A percentile compares a stretch with the other conserved stretches of the same genome.
These are phyloP conservation scores for Emys orbicularis DNA, from an alignment of 2,797 vertebrate species.

Conservation along the genomic window DNA sequence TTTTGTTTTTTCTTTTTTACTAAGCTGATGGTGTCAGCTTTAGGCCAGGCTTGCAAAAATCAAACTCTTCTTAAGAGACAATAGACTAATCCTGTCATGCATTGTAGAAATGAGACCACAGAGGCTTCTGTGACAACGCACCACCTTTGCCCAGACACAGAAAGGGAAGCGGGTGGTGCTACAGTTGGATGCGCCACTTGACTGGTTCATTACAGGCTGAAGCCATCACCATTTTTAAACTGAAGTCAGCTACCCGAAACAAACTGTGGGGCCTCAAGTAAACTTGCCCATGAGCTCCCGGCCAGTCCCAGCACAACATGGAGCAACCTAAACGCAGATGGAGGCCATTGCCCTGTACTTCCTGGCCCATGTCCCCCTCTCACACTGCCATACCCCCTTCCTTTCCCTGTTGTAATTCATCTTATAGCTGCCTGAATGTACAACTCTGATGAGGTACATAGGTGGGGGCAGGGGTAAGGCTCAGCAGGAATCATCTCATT, in stretches of 20 bases:
- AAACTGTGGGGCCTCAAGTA: background rate
- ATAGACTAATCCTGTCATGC: background rate
- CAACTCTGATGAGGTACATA: rapidly evolving
- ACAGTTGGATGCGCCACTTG: rapidly evolving
- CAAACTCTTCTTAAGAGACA: background rate
- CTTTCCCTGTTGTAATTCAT: background rate
- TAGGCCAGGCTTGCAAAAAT: background rate
- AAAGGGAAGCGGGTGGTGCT: rapidly evolving
- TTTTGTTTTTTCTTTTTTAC: too few relatives aligned
- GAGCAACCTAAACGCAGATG: background rate
- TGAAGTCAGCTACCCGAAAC: background rate
- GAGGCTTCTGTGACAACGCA: rapidly evolving
- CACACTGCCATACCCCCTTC: background rate
- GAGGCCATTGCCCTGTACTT: background rate
- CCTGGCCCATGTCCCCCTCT: background rate
- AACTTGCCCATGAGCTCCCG: rapidly evolving
- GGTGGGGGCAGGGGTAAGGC: background rate
- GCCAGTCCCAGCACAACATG: rapidly evolving
- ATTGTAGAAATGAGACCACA: background rate
- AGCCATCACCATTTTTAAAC: rapidly evolving
- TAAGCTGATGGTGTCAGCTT: background rate
- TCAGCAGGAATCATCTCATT: background rate
- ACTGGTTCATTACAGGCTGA: rapidly evolving
- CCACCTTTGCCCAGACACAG: background rate
- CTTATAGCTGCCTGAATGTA: background rate